phyloP scores from a whole-genome alignment of 2,797 vertebrate genomes.

The Myioborus miniatus region DNA sequence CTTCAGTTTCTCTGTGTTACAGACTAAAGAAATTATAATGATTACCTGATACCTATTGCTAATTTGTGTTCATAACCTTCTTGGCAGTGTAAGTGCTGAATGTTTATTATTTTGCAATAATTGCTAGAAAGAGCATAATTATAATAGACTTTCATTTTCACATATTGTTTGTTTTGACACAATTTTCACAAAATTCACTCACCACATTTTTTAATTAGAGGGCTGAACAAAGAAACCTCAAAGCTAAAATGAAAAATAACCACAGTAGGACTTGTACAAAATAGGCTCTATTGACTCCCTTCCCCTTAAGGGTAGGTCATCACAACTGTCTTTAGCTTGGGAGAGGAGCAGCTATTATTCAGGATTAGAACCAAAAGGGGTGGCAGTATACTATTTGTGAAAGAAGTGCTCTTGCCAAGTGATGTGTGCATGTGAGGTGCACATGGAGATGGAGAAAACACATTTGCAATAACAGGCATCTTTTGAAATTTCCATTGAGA shows the following conservation, averaged over 20 bases:
- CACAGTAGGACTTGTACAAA: not conserved
- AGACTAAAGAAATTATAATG: not conserved
- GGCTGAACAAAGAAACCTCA: not conserved
- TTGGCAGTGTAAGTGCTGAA: not conserved
- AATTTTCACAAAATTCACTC: not conserved
- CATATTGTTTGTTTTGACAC: not conserved
- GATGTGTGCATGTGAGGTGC: not conserved
- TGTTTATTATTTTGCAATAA: conserved; percentile 5
- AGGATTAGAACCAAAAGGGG: not conserved
- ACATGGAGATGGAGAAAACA: not conserved
- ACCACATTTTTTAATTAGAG: not conserved
- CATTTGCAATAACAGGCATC: not conserved
- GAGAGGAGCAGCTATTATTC: not conserved
- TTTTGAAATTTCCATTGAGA: not conserved
- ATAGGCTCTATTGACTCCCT: not conserved
- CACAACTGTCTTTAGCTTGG: no score
- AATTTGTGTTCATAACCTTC: not conserved
- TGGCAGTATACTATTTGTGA: not conserved
- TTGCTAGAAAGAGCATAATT: not conserved
- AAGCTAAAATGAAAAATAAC: conserved; percentile 11
- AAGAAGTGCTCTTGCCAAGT: not conserved
- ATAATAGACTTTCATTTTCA: not conserved
- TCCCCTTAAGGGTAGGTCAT: not conserved
- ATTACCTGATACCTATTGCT: not conserved
- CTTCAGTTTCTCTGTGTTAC: not conserved